Percentiles rank a stretch among this genome's conserved stretches.
Evolutionary conservation across 2,113 vertebrate genomes (phyloP).

Genomic region (Poeciliopsis turrubarensis): DNA sequence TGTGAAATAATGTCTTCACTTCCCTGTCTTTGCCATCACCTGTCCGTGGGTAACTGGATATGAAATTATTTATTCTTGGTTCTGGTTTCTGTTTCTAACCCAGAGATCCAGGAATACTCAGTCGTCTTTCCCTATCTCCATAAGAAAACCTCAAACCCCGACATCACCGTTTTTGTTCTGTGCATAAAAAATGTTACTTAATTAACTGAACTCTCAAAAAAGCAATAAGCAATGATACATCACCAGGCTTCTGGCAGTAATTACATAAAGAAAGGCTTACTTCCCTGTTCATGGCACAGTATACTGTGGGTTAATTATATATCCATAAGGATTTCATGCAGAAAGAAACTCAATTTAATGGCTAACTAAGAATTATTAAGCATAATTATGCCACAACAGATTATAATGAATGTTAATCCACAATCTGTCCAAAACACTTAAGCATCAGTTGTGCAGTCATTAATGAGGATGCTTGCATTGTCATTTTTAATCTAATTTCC

Average conservation of each 20-base stretch:
- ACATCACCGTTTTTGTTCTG: neutral
- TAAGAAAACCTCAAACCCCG: neutral
- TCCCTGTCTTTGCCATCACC: too few species aligned
- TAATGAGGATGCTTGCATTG: constrained; percentile 36
- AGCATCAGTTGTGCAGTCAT: constrained; percentile 51
- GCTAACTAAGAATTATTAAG: constrained; percentile 50
- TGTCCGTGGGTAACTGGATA: too few species aligned
- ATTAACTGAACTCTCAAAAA: constrained; percentile 5
- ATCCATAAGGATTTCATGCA: constrained; percentile 41
- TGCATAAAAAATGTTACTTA: neutral
- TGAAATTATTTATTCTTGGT: too few species aligned
- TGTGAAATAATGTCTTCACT: too few species aligned
- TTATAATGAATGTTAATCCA: constrained; percentile 44
- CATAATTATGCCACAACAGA: constrained; percentile 58
- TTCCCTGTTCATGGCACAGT: constrained; percentile 49
- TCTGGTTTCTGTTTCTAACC: too few species aligned
- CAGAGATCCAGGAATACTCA: too few species aligned
- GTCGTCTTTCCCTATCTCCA: neutral
- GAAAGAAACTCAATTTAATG: constrained; percentile 43
- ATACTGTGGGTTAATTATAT: constrained; percentile 58
- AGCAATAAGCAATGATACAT: constrained; percentile 38
- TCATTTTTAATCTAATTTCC: constrained; percentile 27
- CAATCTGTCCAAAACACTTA: constrained; percentile 47
- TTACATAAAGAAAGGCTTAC: constrained; percentile 60
- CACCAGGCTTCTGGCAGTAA: constrained; percentile 43